phyloP scores from a whole-genome alignment of 2,888 invertebrate species.

The Zele albiditarsus region DNA sequence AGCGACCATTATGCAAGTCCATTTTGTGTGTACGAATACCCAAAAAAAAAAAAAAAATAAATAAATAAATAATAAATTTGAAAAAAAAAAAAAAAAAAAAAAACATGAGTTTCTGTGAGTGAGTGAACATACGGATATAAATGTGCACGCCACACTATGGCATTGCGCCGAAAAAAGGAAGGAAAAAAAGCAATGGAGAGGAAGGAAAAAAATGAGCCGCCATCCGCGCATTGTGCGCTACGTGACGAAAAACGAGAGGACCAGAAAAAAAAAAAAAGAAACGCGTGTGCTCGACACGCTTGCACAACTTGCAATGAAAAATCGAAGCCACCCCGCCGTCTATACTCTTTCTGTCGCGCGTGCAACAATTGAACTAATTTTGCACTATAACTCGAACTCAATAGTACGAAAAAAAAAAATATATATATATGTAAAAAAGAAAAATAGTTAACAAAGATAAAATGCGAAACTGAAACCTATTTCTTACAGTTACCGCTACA shows the following conservation, averaged over 20 bases:
- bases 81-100: not conserved
- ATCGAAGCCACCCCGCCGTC: constrained; percentile 18
- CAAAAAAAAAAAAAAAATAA: not conserved
- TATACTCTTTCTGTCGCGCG: not conserved
- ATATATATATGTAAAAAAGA: too few species aligned
- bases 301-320: constrained; percentile 28
- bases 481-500: too few species aligned
- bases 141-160: not conserved
- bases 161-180: not conserved
- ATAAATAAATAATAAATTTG: not conserved
- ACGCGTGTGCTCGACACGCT: constrained; percentile 6
- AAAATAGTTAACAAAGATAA: too few species aligned
- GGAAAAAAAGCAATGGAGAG: not conserved
- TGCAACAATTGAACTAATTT: constrained; percentile 27
- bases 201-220: constrained; percentile 18
- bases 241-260: constrained; percentile 27
- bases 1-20: constrained; percentile 33
- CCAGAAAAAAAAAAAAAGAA: not conserved
- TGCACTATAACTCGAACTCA: not conserved
- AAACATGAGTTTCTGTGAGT: constrained; percentile 13
- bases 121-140: constrained; percentile 21
- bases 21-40: constrained; percentile 4
- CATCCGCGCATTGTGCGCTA: not conserved
- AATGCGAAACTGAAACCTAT: too few species aligned
- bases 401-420: too few species aligned